These are phyloP conservation scores for Ochotona princeps DNA, from an alignment of 2,113 vertebrate genomes.

Conservation along the genomic window DNA sequence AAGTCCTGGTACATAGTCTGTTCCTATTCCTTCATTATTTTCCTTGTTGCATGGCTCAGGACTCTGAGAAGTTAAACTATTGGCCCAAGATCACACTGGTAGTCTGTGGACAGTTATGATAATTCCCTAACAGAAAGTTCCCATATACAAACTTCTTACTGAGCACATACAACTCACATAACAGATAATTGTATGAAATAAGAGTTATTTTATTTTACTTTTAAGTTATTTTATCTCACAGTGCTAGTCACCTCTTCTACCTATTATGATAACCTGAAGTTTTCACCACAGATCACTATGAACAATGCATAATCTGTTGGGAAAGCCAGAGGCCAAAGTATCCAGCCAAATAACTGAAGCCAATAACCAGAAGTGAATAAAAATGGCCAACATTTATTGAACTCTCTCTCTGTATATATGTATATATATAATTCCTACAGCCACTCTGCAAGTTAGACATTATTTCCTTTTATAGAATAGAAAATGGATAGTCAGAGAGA, in stretches of 20 bases:
- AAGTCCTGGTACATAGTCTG: not conserved
- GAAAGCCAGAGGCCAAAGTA: not conserved
- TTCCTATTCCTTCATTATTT: not conserved
- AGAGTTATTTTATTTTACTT: not conserved
- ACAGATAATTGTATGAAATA: conserved; percentile 51
- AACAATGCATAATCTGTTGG: not conserved
- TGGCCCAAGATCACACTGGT: not conserved
- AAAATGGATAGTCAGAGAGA: conserved; percentile 32
- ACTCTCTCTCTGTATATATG: not conserved
- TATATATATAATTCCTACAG: too few species aligned
- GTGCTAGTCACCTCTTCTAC: not conserved
- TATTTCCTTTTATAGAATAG: not conserved
- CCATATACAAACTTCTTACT: not conserved
- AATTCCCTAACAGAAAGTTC: conserved; percentile 18
- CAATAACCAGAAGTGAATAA: conserved; percentile 50
- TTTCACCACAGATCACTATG: conserved; percentile 1
- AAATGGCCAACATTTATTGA: conserved; percentile 4
- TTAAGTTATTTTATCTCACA: not conserved
- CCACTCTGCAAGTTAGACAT: not conserved
- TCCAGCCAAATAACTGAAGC: conserved; percentile 42
- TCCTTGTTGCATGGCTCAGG: not conserved
- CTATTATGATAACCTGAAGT: not conserved
- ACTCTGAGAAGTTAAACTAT: conserved; percentile 12
- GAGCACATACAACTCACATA: not conserved
- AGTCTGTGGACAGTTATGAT: not conserved